Evolutionary conservation across 2,888 invertebrate genomes (phyloP).

Genomic region (Caenorhabditis macrosperma): DNA sequence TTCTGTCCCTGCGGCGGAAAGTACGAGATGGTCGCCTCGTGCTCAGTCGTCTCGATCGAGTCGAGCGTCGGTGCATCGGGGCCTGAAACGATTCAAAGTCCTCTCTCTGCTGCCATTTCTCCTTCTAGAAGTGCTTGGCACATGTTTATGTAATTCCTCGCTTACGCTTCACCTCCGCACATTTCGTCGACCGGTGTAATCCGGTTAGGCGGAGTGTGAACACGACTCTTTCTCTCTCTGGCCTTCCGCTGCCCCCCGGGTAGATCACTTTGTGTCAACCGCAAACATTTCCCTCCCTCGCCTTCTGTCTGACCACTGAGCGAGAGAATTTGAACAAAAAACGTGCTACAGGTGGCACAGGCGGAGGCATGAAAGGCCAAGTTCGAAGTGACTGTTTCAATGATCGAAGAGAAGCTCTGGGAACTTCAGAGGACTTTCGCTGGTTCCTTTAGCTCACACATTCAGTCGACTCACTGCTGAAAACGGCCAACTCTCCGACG

Average conservation of each 20-base stretch:
- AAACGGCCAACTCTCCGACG: constrained; percentile 66
- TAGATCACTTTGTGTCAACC: constrained; percentile 51
- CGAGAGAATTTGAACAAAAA: constrained; percentile 15
- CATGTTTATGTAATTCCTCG: constrained; percentile 23
- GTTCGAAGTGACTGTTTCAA: too few relatives aligned
- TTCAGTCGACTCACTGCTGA: constrained; percentile 72
- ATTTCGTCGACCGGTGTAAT: constrained; percentile 33
- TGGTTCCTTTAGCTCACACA: neutral
- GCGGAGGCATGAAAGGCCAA: neutral
- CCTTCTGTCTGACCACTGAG: constrained; percentile 29
- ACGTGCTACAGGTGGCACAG: constrained; percentile 8
- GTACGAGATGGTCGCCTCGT: constrained; percentile 74
- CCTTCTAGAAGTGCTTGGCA: constrained; percentile 19
- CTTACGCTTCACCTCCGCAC: constrained; percentile 22
- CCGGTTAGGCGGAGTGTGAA: constrained; percentile 58
- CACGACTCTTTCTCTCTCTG: constrained; percentile 30
- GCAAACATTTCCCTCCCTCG: constrained; percentile 34
- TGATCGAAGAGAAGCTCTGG: too few relatives aligned
- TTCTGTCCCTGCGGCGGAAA: constrained; percentile 72
- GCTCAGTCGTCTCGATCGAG: constrained; percentile 70
- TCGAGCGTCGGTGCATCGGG: constrained; percentile 74
- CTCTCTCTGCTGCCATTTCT: neutral
- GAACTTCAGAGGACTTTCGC: neutral
- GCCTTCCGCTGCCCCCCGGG: constrained; percentile 25
- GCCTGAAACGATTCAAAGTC: constrained; percentile 63